A percentile compares a stretch with the other conserved stretches of the same genome.
Evolutionary conservation across 2,113 vertebrate species (phyloP).

Genomic region (Uropsilus gracilis): DNA sequence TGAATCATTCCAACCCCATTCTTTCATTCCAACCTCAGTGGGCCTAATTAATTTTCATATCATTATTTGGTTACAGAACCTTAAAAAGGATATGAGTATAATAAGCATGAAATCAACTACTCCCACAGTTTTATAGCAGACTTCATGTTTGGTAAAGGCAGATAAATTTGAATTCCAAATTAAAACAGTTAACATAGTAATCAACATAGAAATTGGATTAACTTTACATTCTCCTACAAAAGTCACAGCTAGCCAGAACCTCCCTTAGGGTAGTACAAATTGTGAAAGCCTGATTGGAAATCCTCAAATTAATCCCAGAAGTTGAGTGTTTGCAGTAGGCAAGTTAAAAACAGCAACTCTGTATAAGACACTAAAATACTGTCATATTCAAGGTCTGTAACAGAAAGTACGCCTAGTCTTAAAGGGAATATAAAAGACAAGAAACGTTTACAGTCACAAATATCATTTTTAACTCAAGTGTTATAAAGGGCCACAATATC

Average conservation of each 20-base stretch:
- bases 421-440: conserved; percentile 19
- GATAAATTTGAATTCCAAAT: conserved; percentile 73
- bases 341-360: conserved; percentile 62
- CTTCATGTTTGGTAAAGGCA: conserved; percentile 55
- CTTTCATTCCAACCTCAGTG: conserved; percentile 65
- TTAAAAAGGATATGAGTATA: conserved; percentile 31
- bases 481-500: conserved; percentile 23
- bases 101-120: conserved; percentile 58
- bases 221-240: conserved; percentile 67
- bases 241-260: conserved; percentile 63
- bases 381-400: conserved; percentile 34
- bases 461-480: neutral
- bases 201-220: conserved; percentile 74
- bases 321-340: conserved; percentile 60
- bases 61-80: conserved; percentile 51
- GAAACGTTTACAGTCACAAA: conserved; percentile 18
- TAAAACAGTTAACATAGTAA: conserved; percentile 64
- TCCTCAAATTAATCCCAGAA: conserved; percentile 70
- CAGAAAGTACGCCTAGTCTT: conserved; percentile 8
- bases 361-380: conserved; percentile 28
- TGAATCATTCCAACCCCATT: conserved; percentile 56
- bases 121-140: conserved; percentile 37
- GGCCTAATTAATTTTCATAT: conserved; percentile 66
- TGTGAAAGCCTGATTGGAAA: conserved; percentile 72
- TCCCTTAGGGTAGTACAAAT: conserved; percentile 60